Base-by-base conservation (phyloP, 2,797 vertebrate genomes). In the Arrhamphus sclerolepis region DNA sequence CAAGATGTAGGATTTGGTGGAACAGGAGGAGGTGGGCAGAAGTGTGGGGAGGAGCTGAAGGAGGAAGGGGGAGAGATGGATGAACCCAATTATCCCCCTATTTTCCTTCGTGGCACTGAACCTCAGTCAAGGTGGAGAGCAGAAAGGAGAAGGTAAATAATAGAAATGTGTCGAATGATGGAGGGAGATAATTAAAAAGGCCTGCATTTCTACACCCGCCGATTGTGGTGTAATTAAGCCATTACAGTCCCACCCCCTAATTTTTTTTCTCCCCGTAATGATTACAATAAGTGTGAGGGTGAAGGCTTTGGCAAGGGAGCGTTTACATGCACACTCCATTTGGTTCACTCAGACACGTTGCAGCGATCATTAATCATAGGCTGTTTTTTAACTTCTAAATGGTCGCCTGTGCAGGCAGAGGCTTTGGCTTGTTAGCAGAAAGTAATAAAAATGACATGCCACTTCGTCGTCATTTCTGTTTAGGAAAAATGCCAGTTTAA, bases 141-240 rank as follows among this genome's bases (percentile, higher is more conserved):
- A 68, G 72, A 66, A 64, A 81, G 70, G 70, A 77, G 75, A 86
- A 78, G 61, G 80, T 83, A 85, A 89, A 89, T 89, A 85, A 90
- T 90, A 90, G 75, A 89, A 89, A 90, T 87, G 87, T 90, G 89
- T 84, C 31, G 83, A 88, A 89, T 91, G 89, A 91, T 90, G 86
- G 88, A 89, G 81, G 82, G 75, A 84, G 85, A 89, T 90, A 82
- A 89, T 90, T 90, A 89, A 89, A 88, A 88, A 66, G 65, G 85
- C 70, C 86, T 89, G 81, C 81, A 75, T 84, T 83, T 82, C 83
- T 67, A 73, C 84, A 80, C 77, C 82, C 56, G 40, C 38, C 66
- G 74, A 88, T 87, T 75, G 78, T 72, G 75, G 64, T 70, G 78
- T 89, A 89, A 91, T 92, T 91, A 91, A 91, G 83, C 86, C 84